These are phyloP conservation scores for Hesperophylax magnus DNA, from an alignment of 1,140 invertebrate species.

Conservation along the genomic window DNA sequence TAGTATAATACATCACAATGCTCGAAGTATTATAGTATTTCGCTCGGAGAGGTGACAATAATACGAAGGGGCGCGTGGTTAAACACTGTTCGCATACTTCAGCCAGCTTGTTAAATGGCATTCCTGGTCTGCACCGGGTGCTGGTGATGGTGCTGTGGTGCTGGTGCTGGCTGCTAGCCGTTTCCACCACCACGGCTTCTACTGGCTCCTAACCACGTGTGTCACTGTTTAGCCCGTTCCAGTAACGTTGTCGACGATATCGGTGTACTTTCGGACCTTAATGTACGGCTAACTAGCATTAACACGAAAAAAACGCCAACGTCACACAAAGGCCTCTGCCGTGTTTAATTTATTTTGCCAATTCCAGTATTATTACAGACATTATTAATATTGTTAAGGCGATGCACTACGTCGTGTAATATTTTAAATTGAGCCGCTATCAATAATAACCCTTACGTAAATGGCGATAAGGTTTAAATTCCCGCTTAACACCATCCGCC, in stretches of 20 bases:
- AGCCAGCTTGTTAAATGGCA: background rate
- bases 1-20: no score
- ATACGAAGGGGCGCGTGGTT: background rate
- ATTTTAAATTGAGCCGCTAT: no score
- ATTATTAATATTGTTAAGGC: no score
- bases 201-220: no score
- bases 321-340: background rate
- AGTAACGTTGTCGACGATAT: background rate
- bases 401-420: no score
- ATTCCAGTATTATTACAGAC: no score
- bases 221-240: background rate
- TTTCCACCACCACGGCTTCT: background rate
- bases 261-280: background rate
- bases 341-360: no score
- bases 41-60: conserved; percentile 10
- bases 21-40: no score
- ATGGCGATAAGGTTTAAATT: no score
- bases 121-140: background rate
- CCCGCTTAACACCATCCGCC: no score
- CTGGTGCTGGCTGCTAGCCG: no score
- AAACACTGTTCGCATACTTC: conserved; percentile 7
- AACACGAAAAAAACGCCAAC: background rate
- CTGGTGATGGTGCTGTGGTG: background rate
- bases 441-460: no score
- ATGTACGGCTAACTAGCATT: background rate